A percentile compares a stretch with the other conserved stretches of the same genome.
Conservation (phyloP, 2,113 vertebrate genomes). For the Corydoras sp. region DNA sequence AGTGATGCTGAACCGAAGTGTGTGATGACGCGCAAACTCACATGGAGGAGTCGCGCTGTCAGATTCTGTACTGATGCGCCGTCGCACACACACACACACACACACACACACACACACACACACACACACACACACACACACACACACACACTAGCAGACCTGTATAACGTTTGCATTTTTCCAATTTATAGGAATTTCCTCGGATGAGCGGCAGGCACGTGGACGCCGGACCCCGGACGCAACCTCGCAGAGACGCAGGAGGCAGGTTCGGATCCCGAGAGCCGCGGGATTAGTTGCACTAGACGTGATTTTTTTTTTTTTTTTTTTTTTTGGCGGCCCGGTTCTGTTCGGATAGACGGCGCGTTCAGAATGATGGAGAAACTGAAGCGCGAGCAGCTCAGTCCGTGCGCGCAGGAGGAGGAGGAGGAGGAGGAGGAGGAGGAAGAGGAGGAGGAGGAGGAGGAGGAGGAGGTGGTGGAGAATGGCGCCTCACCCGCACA, state of each 20-base stretch:
- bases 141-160: too few species aligned
- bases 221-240: not conserved
- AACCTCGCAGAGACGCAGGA: too few species aligned
- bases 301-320: not conserved
- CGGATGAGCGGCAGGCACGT: not conserved
- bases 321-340: not conserved
- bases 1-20: not conserved
- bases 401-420: conserved; percentile 38
- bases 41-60: conserved; percentile 10
- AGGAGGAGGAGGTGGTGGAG: conserved; percentile 22
- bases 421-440: conserved; percentile 35
- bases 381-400: conserved; percentile 56
- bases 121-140: too few species aligned
- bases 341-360: not conserved
- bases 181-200: not conserved
- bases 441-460: conserved; percentile 32
- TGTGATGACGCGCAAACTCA: not conserved
- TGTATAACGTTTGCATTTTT: not conserved
- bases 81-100: conserved; percentile 21
- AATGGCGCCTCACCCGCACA: conserved; percentile 52
- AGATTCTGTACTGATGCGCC: conserved; percentile 14
- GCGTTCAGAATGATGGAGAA: conserved; percentile 64
- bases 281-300: too few species aligned
- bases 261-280: too few species aligned
- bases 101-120: too few species aligned